Evolutionary conservation across 1,140 invertebrate genomes (phyloP), one percentile per base, ranked within the genome.

Genomic region (Drosophila sp.): DNA sequence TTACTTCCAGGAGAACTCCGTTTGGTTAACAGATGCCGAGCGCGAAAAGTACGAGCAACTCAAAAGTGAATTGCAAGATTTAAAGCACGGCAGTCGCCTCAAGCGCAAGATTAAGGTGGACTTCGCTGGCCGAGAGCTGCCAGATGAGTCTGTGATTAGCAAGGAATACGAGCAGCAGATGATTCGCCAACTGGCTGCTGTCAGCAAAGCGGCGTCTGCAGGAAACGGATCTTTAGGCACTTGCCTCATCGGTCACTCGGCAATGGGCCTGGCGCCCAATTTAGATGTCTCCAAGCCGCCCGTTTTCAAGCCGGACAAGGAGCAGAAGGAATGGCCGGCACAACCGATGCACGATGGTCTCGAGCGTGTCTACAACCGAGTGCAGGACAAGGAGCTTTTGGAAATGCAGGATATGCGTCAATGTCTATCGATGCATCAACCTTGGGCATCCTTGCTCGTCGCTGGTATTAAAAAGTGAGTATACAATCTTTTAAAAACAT

Each of bases 391-490:
- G 62, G 95, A 97, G 80, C 93, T 97, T 53, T 94, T 97, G 76
- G 96, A 97, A 93, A 97, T 98, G 95, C 94, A 94, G 40, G 98
- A 99, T 93, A 93, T 95, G 77, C 98, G 97, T 1, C 93, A 95
- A 73, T 99, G 98, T 92, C 92, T 99, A 5, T 98, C 97, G 82
- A 96, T 99, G 95, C 97, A 98, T 93, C 98, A 99, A 90, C 98
- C 98, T 0, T 99, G 97, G 94, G 98, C 98, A 7, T 97, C 97
- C 1, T 93, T 99, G 16, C 93, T 99, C 0, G 94, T 98, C 3
- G 94, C 95, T 18, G 98, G 98, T 53, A 98, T 99, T 65, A 99
- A 99, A 94, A 94, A 94, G 97, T 98, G 92, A 57, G 56, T 50
- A 4, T n/a, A n/a, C n/a, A n/a, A n/a, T n/a, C n/a, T n/a, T n/a